Evolutionary conservation across 2,888 invertebrate species (phyloP).

Genomic region (Callosobruchus maculatus): DNA sequence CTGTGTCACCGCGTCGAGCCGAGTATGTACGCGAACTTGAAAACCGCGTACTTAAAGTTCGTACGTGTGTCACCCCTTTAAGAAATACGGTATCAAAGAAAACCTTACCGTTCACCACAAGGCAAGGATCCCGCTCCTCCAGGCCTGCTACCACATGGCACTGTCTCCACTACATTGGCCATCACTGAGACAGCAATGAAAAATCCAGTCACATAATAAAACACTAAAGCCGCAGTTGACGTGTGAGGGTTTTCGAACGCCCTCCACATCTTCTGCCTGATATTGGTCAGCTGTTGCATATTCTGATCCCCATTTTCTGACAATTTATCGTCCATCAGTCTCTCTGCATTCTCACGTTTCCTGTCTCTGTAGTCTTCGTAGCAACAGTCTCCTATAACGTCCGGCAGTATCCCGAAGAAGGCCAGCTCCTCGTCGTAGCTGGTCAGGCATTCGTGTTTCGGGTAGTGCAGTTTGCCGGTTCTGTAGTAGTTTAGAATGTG

Average conservation of each 20-base stretch:
- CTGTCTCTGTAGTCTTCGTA: constrained; percentile 99
- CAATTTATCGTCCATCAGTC: constrained; percentile 94
- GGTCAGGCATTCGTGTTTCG: constrained; percentile 98
- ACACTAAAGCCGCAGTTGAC: constrained; percentile 97
- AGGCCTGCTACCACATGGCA: constrained; percentile 86
- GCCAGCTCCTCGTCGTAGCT: constrained; percentile 99
- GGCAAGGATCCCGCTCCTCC: constrained; percentile 84
- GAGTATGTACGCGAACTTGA: too few species aligned
- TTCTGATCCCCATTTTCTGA: constrained; percentile 91
- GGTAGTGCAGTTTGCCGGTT: constrained; percentile 98
- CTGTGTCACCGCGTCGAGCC: too few species aligned
- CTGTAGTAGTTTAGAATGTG: constrained; percentile 98
- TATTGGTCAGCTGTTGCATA: constrained; percentile 80
- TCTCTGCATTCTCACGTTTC: constrained; percentile 97
- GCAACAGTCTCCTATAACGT: constrained; percentile 97
- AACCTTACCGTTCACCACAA: constrained; percentile 78
- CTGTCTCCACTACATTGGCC: constrained; percentile 98
- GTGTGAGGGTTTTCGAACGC: constrained; percentile 99
- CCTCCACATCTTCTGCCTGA: constrained; percentile 97
- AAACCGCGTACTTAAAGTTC: too few species aligned
- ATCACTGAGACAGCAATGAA: constrained; percentile 99
- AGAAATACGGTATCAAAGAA: not conserved
- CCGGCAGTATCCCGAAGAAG: constrained; percentile 97
- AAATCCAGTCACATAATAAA: constrained; percentile 99
- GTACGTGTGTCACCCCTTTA: too few species aligned